A percentile compares a stretch with the other conserved stretches of the same genome.
Evolutionary conservation across 2,113 vertebrate genomes (phyloP).

Genomic region (Heterotilapia buettikoferi): DNA sequence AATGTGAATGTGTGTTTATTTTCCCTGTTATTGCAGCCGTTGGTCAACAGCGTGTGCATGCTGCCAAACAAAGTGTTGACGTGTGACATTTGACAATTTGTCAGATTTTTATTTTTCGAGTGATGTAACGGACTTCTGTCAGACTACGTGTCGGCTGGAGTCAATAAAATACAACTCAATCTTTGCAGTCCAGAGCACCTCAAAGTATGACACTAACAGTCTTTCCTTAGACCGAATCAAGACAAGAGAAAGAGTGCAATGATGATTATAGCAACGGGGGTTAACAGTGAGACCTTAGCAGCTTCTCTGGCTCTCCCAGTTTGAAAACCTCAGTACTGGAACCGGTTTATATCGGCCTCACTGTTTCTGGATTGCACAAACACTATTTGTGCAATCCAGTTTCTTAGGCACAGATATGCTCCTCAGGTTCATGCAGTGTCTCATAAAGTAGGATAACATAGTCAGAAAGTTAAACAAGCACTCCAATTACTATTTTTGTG

Average conservation of each 20-base stretch:
- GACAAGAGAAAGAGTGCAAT: background rate
- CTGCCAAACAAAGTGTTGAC: background rate
- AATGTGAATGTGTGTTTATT: background rate
- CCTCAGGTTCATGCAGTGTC: background rate
- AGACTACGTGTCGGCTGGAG: background rate
- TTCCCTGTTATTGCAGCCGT: background rate
- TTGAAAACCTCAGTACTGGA: background rate
- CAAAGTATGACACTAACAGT: background rate
- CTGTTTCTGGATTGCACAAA: background rate
- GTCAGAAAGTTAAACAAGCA: background rate
- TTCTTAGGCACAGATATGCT: background rate
- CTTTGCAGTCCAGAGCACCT: background rate
- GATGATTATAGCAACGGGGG: background rate
- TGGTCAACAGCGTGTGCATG: background rate
- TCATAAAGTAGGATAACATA: background rate
- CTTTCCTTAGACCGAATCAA: background rate
- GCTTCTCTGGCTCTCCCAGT: background rate
- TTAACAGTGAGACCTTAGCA: background rate
- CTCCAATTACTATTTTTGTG: background rate
- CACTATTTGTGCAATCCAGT: background rate
- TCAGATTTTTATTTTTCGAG: background rate
- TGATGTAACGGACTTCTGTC: background rate
- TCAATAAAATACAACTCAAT: background rate
- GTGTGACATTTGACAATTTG: background rate
- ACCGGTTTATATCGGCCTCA: background rate